Evolutionary conservation across 2,113 vertebrate species (phyloP), one percentile per base, ranked within the genome.

Genomic region (Callipepla squamata): DNA sequence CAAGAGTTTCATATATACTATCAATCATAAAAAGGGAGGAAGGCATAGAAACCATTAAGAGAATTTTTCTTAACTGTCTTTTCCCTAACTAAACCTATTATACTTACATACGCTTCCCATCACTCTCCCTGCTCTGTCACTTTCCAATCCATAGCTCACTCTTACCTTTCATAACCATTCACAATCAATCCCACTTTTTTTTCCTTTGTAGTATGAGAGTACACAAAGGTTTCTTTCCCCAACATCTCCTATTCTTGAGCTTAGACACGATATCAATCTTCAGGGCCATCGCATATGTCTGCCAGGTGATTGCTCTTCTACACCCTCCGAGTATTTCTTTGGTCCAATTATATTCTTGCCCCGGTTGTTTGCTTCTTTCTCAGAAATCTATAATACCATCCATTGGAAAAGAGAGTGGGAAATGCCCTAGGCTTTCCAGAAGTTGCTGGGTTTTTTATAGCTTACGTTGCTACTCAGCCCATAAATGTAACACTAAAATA

Each of bases 361-460:
- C 69, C 51, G 22, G 16, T 57, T 91, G 90, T 87, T 90, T 93
- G 66, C 55, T 91, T 77, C 80, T 85, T 83, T 73, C 87, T 90
- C 59, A 92, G 85, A 93, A 95, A 96, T 89, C 94, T 89, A 67
- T 93, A 94, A 89, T 14, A 7, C 51, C 59, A 8, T 73, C 48
- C 51, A 40, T 21, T 38, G 59, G 45, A 78, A 11, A 51, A 45
- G 36, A 48, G 23, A 75, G 51, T 57, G 11, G 18, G 18, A 69
- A 87, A 80, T 61, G 89, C 96, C 92, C 20, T 11, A 66, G 89
- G 95, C 90, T 92, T 83, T 93, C 87, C 36, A 13, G 50, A 6
- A 38, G 48, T 53, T 80, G 50, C 57, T 90, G 44, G 11, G 11
- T 53, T 57, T 65, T 87, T 50, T 72, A 17, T 7, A 58, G 53